Percentiles rank a stretch among this genome's conserved stretches.
phyloP scores from a whole-genome alignment of 2,113 vertebrate genomes.

The Neolamprologus variostigma region DNA sequence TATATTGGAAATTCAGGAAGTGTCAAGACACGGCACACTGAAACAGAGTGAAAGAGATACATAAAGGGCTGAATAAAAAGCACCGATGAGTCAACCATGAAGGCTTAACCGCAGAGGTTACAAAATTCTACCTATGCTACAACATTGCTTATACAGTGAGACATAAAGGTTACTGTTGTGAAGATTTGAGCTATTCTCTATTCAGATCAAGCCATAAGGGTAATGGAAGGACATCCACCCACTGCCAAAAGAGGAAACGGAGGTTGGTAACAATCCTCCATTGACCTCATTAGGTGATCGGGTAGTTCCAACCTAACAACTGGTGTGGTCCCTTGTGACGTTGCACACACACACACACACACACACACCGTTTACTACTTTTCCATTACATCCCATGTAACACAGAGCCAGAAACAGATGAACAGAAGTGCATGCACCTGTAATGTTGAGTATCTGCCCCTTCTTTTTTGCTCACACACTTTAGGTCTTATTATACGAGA shows the following conservation, averaged over 20 bases:
- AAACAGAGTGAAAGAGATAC: not conserved
- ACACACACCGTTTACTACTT: not conserved
- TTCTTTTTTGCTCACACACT: not conserved
- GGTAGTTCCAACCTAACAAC: slow-evolving; percentile 51
- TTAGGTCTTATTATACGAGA: not conserved
- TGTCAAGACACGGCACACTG: not conserved
- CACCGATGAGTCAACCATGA: not conserved
- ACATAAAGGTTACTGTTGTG: slow-evolving; percentile 22
- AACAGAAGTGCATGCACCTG: not conserved
- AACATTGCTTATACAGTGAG: slow-evolving; percentile 7
- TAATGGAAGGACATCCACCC: not conserved
- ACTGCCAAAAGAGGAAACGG: not conserved
- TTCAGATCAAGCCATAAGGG: slow-evolving; percentile 4
- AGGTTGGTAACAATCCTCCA: slow-evolving; percentile 44
- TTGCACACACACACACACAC: not conserved
- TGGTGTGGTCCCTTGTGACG: slow-evolving; percentile 43
- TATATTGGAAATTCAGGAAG: not conserved
- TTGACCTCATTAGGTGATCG: slow-evolving; percentile 50
- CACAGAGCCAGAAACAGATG: not conserved
- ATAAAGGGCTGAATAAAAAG: not conserved
- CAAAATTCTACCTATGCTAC: not conserved
- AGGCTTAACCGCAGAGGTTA: not conserved
- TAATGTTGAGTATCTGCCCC: not conserved
- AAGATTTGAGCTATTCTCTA: slow-evolving; percentile 5
- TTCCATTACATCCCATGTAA: slow-evolving; percentile 19